These are phyloP conservation scores for Aix galericulata DNA, from an alignment of 2,113 vertebrate genomes.

Conservation along the genomic window DNA sequence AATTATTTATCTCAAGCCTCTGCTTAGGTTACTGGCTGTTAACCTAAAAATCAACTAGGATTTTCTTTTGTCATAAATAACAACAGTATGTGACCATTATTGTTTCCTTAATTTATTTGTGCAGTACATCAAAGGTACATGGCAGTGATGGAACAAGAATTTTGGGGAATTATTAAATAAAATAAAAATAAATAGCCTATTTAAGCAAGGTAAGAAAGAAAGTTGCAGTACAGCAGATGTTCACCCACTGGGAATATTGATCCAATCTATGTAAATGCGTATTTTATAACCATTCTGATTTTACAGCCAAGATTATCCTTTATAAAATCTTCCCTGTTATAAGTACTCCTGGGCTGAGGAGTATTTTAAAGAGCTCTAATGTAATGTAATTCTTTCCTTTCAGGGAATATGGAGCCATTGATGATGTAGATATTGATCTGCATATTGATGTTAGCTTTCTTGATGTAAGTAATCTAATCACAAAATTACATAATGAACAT, in stretches of 20 bases:
- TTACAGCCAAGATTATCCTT: constrained; percentile 9
- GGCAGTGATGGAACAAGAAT: background rate
- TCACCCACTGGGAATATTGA: background rate
- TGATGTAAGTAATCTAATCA: constrained; percentile 85
- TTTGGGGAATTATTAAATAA: background rate
- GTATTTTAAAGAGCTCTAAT: constrained; percentile 22
- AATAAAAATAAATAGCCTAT: background rate
- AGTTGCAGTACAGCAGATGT: background rate
- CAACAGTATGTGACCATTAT: background rate
- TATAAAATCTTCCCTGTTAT: background rate
- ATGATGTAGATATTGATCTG: constrained; percentile 93
- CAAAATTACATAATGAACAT: constrained; percentile 12
- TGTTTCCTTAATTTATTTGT: background rate
- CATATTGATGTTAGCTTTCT: constrained; percentile 93
- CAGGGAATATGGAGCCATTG: constrained; percentile 94
- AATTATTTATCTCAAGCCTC: background rate
- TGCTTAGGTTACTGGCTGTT: background rate
- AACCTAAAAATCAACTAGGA: background rate
- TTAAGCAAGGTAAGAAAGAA: background rate
- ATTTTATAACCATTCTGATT: constrained; percentile 24
- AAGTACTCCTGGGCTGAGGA: background rate
- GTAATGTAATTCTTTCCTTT: constrained; percentile 64
- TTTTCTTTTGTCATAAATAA: background rate
- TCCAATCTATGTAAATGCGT: background rate
- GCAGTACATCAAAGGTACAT: fast-evolving